A percentile compares a stretch with the other conserved stretches of the same genome.
phyloP scores from a whole-genome alignment of 1,140 invertebrate genomes.

The Drosophila azteca region DNA sequence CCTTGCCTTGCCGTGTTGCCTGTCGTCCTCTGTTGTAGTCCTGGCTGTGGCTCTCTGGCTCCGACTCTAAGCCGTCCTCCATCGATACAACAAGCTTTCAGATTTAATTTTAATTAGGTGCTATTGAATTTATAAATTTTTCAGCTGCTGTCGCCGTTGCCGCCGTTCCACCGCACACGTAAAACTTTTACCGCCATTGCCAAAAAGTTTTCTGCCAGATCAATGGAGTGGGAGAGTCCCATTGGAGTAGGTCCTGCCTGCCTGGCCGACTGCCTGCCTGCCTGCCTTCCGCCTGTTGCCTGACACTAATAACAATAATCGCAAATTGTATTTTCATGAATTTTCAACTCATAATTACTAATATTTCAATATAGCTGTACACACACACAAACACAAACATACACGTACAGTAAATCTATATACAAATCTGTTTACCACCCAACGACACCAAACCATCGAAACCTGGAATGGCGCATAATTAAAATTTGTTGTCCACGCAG shows the following conservation, averaged over 20 bases:
- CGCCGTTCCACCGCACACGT: slow-evolving; percentile 35
- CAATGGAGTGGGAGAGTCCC: slow-evolving; percentile 8
- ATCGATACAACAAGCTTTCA: slow-evolving; percentile 75
- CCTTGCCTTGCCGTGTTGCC: slow-evolving; percentile 12
- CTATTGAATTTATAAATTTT: slow-evolving; percentile 82
- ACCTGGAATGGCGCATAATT: slow-evolving; percentile 69
- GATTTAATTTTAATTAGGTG: slow-evolving; percentile 82
- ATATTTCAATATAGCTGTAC: slow-evolving; percentile 58
- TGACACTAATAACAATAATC: slow-evolving; percentile 82
- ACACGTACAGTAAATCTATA: slow-evolving; percentile 41
- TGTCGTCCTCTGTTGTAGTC: slow-evolving; percentile 6
- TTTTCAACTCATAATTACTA: slow-evolving; percentile 80
- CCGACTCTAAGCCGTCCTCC: slow-evolving; percentile 53
- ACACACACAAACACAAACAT: slow-evolving; percentile 28
- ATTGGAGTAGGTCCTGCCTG: slow-evolving; percentile 5
- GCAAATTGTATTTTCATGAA: slow-evolving; percentile 82
- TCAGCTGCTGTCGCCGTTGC: slow-evolving; percentile 64
- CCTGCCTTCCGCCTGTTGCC: slow-evolving; percentile 57
- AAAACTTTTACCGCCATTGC: slow-evolving; percentile 67
- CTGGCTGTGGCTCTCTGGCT: slow-evolving; percentile 11
- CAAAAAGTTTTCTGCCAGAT: slow-evolving; percentile 53
- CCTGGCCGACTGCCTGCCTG: slow-evolving; percentile 32
- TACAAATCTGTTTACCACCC: slow-evolving; percentile 24
- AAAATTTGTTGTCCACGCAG: slow-evolving; percentile 66
- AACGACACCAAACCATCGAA: slow-evolving; percentile 31